These are phyloP conservation scores for Atherix ibis DNA, from an alignment of 2,888 invertebrate genomes.

Conservation along the genomic window DNA sequence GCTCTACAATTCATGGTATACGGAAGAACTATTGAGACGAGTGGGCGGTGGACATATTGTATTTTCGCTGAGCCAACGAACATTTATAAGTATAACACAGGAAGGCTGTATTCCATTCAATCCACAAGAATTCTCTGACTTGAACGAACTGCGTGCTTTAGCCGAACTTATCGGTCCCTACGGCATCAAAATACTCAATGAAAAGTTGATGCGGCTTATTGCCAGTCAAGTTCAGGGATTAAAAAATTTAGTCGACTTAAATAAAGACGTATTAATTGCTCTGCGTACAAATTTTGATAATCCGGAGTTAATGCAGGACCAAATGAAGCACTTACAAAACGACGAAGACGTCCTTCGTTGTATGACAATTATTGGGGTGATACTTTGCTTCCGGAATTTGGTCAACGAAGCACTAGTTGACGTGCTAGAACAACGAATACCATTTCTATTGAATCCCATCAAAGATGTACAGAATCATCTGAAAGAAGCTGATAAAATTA, in stretches of 20 bases:
- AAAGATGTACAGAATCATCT: slow-evolving; percentile 86
- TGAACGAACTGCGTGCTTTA: slow-evolving; percentile 83
- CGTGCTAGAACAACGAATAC: slow-evolving; percentile 84
- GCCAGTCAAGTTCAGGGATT: slow-evolving; percentile 95
- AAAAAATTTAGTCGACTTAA: slow-evolving; percentile 76
- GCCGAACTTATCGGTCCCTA: slow-evolving; percentile 97
- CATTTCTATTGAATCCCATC: slow-evolving; percentile 88
- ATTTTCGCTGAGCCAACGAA: slow-evolving; percentile 90
- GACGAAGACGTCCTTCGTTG: slow-evolving; percentile 91
- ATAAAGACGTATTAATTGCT: slow-evolving; percentile 82
- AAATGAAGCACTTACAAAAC: slow-evolving; percentile 74
- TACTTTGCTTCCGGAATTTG: slow-evolving; percentile 85
- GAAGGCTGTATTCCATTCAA: slow-evolving; percentile 89
- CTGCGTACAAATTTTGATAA: slow-evolving; percentile 95
- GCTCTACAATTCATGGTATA: slow-evolving; percentile 78
- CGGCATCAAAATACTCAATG: slow-evolving; percentile 92
- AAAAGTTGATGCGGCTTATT: slow-evolving; percentile 97
- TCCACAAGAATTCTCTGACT: slow-evolving; percentile 96
- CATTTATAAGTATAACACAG: slow-evolving; percentile 85
- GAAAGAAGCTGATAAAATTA: slow-evolving; percentile 74
- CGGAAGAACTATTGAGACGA: slow-evolving; percentile 65
- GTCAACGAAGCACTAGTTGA: slow-evolving; percentile 89
- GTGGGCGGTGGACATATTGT: slow-evolving; percentile 94
- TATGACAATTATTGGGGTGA: slow-evolving; percentile 96
- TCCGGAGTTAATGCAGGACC: slow-evolving; percentile 95